These are phyloP conservation scores for Takifugu bimaculatus DNA, from an alignment of 2,113 vertebrate species.

Conservation along the genomic window DNA sequence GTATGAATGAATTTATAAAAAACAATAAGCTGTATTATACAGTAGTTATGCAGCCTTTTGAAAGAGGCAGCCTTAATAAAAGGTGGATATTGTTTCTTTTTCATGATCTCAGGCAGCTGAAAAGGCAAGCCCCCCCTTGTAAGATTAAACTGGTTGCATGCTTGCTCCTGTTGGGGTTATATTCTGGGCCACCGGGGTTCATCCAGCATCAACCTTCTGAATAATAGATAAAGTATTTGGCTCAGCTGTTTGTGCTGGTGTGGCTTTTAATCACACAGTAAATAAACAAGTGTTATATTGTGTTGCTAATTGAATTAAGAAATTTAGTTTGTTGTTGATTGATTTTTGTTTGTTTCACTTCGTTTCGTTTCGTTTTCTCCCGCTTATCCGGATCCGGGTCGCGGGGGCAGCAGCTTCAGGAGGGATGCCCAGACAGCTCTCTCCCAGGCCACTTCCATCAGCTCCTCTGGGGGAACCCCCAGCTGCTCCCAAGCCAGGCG, in stretches of 20 bases:
- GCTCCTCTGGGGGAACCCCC: too few species aligned
- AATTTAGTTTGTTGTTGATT: neutral
- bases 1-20: too few species aligned
- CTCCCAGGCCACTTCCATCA: too few species aligned
- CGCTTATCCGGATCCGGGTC: too few species aligned
- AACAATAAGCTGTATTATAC: neutral
- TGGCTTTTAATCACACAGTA: constrained; percentile 19
- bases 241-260: constrained; percentile 34
- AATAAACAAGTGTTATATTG: constrained; percentile 5
- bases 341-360: neutral
- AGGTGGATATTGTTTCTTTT: neutral
- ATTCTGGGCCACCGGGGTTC: constrained; percentile 31
- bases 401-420: too few species aligned
- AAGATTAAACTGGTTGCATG: constrained; percentile 1
- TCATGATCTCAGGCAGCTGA: constrained; percentile 23
- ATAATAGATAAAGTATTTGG: constrained; percentile 52
- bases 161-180: constrained; percentile 25
- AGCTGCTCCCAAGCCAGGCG: too few species aligned
- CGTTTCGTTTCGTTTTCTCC: too few species aligned
- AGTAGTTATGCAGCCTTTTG: neutral
- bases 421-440: too few species aligned
- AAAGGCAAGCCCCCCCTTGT: neutral
- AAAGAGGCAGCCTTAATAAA: neutral
- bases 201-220: constrained; percentile 42
- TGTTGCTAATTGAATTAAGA: neutral